These are phyloP conservation scores for Tauraco erythrolophus DNA, from an alignment of 2,113 vertebrate species.

Conservation along the genomic window DNA sequence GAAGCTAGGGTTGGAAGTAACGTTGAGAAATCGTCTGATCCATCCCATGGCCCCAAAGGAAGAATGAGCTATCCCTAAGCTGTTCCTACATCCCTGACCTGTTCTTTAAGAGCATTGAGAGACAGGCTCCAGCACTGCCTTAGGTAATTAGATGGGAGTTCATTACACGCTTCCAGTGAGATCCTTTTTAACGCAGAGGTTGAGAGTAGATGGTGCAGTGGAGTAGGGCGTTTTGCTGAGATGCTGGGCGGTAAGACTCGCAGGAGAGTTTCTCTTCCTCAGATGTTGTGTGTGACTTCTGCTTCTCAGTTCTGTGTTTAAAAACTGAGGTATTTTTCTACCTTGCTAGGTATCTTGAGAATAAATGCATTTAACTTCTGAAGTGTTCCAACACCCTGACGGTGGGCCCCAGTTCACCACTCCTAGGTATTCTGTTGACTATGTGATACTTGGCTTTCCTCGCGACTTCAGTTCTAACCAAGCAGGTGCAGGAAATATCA, in stretches of 20 bases:
- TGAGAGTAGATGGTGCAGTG: not conserved
- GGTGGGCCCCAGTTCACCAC: not conserved
- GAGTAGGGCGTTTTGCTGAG: not conserved
- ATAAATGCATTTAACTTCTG: not conserved
- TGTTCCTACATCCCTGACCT: not conserved
- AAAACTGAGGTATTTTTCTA: not conserved
- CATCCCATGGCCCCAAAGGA: not conserved
- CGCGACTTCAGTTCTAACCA: not conserved
- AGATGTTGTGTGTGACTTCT: not conserved
- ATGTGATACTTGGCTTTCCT: not conserved
- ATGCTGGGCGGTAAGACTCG: not conserved
- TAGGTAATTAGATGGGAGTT: not conserved
- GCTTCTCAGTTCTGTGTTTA: not conserved
- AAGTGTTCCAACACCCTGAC: not conserved
- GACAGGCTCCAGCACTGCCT: not conserved
- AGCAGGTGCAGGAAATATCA: not conserved
- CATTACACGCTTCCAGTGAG: not conserved
- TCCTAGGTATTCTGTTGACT: not conserved
- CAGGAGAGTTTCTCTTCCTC: not conserved
- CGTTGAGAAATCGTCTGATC: not conserved
- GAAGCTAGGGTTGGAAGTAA: not conserved
- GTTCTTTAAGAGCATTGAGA: not conserved
- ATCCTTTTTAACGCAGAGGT: not conserved
- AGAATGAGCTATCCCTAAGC: not conserved
- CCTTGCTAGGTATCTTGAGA: not conserved